Evolutionary conservation across 2,797 vertebrate species (phyloP), one percentile per base, ranked within the genome.

Genomic region (Pitangus sulphuratus): DNA sequence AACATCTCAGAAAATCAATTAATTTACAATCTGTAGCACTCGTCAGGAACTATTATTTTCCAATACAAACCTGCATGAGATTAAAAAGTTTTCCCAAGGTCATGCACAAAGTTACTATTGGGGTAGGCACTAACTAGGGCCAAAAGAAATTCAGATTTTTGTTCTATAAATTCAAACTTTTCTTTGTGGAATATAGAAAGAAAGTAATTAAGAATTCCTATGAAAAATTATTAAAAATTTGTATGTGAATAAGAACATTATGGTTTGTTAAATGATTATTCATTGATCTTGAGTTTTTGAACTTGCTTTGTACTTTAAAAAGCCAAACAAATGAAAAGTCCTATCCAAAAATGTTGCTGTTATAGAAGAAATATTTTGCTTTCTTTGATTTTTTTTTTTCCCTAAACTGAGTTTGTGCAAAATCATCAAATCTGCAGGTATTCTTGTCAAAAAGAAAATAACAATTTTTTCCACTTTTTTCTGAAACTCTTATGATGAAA

Each of bases 1-100:
- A 91, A 57, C 33, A 58, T 35, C 64, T 78, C 64, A 71, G 71
- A 77, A 95, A 94, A 91, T 87, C 84, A 93, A 96, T 97, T 94
- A 95, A 95, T 87, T 93, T 93, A 53, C 37, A 74, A 33, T 85
- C 45, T 82, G 18, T 68, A 90, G 44, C 37, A 74, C 84, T 93
- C 6, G 1, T 2, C 21, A 93, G 78, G 64, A 96, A 26, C n/a
- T 57, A 48, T 30, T 95, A 53, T 85, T 96, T 92, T 95, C 84
- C 61, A 61, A 81, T 58, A 40, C 39, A 88, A 76, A 94, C 72
- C 42, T 77, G 42, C 58, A 35, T 88, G 24, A 88, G 90, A 94
- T 84, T 93, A 81, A 94, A 91, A 95, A 64, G 61, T 92, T 92
- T 83, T 87, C 81, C 65, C 89, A 91, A 93, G 74, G 87, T 91